Evolutionary conservation across 2,888 invertebrate species (phyloP).

Genomic region (Drosophila mulleri): DNA sequence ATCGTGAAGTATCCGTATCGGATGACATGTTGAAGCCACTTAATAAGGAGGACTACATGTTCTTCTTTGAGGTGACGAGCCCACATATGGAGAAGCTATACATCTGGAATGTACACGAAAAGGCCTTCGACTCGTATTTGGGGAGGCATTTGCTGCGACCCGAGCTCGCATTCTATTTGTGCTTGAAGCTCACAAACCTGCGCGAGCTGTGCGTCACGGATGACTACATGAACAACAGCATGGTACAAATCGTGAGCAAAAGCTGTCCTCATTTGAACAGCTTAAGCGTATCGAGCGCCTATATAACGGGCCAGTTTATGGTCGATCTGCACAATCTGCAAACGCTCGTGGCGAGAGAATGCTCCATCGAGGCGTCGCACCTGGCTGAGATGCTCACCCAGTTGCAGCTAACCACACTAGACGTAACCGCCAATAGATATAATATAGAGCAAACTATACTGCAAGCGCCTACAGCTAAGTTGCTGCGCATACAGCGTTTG

Average conservation of each 20-base stretch:
- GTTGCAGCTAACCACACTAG: conserved; percentile 52
- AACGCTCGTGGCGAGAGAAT: conserved; percentile 60
- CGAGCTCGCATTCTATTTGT: conserved; percentile 59
- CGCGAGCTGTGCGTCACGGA: conserved; percentile 64
- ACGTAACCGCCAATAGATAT: conserved; percentile 57
- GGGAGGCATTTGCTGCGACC: conserved; percentile 61
- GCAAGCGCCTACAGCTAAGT: conserved; percentile 26
- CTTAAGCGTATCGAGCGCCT: conserved; percentile 63
- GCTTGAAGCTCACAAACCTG: conserved; percentile 54
- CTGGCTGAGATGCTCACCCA: conserved; percentile 50
- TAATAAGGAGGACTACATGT: conserved; percentile 63
- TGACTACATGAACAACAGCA: conserved; percentile 65
- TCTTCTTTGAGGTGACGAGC: conserved; percentile 64
- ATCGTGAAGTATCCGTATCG: conserved; percentile 63
- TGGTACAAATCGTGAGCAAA: conserved; percentile 60
- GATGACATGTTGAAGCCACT: conserved; percentile 56
- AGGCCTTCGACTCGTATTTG: conserved; percentile 63
- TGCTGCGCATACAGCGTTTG: conserved; percentile 50
- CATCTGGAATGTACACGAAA: conserved; percentile 70
- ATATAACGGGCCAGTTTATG: conserved; percentile 64
- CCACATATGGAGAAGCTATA: conserved; percentile 62
- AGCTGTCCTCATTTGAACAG: conserved; percentile 53
- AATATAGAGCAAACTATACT: conserved; percentile 56
- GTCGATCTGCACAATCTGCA: conserved; percentile 45
- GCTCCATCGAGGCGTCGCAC: conserved; percentile 56